These are phyloP conservation scores for Oxycera nigricornis DNA, from an alignment of 2,888 invertebrate genomes.

Conservation along the genomic window DNA sequence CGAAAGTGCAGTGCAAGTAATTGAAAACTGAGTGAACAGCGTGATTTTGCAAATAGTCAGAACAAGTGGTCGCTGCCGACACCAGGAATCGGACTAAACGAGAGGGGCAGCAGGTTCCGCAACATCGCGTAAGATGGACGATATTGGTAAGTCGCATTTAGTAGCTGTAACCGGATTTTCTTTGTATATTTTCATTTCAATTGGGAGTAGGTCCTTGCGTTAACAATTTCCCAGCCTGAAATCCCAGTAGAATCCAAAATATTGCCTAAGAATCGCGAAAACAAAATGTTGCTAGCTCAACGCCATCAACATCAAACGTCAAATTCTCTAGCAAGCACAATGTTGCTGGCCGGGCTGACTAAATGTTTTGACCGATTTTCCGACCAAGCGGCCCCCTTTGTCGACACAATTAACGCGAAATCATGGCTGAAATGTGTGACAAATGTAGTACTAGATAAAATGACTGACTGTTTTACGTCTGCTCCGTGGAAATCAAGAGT, in stretches of 20 bases:
- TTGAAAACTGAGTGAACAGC: neutral
- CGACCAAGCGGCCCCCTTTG: neutral
- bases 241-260: neutral
- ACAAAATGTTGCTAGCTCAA: slow-evolving; percentile 26
- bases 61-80: slow-evolving; percentile 13
- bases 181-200: neutral
- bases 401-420: neutral
- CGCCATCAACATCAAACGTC: slow-evolving; percentile 28
- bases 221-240: neutral
- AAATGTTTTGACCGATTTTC: slow-evolving; percentile 17
- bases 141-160: slow-evolving; percentile 24
- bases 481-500: neutral
- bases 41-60: neutral
- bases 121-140: slow-evolving; percentile 25
- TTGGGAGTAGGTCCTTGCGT: neutral
- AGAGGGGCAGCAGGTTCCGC: neutral
- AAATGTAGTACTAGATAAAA: slow-evolving; percentile 30
- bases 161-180: too few relatives aligned
- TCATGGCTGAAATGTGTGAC: neutral
- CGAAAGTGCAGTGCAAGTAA: neutral
- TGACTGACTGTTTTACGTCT: neutral
- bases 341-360: neutral
- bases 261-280: neutral
- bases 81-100: neutral
- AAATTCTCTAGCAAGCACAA: neutral